These are phyloP conservation scores for Myotis pilosus DNA, from an alignment of 2,797 vertebrate species.

Conservation along the genomic window DNA sequence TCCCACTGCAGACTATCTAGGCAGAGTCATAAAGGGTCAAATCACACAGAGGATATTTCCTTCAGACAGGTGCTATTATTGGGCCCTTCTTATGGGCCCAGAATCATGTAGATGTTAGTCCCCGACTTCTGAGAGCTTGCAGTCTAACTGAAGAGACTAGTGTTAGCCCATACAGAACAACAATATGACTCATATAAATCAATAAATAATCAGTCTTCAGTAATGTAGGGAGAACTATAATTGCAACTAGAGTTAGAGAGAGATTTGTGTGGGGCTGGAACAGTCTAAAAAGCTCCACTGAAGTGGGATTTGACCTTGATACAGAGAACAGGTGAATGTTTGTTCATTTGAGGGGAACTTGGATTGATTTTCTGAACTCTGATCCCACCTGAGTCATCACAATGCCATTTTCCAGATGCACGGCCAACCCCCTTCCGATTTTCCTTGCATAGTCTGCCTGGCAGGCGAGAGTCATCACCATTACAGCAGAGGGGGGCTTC, in stretches of 20 bases:
- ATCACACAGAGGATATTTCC: background rate
- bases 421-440: background rate
- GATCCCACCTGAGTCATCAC: background rate
- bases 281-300: background rate
- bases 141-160: background rate
- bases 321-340: background rate
- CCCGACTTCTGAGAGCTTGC: slow-evolving; percentile 15
- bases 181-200: background rate
- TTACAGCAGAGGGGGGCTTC: slow-evolving; percentile 61
- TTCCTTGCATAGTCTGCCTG: background rate
- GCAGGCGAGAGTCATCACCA: slow-evolving; percentile 68
- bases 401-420: background rate
- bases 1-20: background rate
- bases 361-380: slow-evolving; percentile 30
- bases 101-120: background rate
- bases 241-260: slow-evolving; percentile 6
- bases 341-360: background rate
- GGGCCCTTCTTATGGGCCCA: background rate
- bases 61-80: background rate
- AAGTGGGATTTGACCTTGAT: slow-evolving; percentile 4
- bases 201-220: background rate
- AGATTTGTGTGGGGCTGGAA: background rate
- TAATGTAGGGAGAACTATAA: background rate
- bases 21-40: background rate
- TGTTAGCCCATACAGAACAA: background rate